Base-by-base conservation (phyloP, 2,113 vertebrate genomes). In the Corythoichthys haematopterus region DNA sequence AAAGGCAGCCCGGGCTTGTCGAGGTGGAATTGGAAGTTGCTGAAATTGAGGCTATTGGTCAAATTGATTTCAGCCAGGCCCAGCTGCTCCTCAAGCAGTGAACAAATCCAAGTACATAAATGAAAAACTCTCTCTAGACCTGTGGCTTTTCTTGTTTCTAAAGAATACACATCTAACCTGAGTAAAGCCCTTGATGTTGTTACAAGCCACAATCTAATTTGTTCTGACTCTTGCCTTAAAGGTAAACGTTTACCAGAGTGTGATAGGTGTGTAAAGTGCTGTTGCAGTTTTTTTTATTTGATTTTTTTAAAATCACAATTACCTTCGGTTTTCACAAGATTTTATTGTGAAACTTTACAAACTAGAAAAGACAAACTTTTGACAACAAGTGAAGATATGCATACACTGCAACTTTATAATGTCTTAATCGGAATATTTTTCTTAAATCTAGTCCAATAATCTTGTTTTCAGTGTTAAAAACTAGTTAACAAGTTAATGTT, bases 1-100 rank as follows among this genome's bases (percentile, higher is more conserved):
- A 61, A 75, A 70, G 69, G 65, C n/a, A 47, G 53, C 38, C 40
- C 45, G 12, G 66, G 37, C 45, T 78, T 67, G 77, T 72, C 12
- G 36, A 37, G 69, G 65, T 74, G 72, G 69, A 72, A 84, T 78
- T 78, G 15, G 78, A 74, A 77, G 77, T 77, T 66, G 75, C 51
- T 56, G 40, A 72, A 80, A 80, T 80, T 73, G 72, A 72, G 82
- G 85, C 65, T 82, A 75, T 68, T 38, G 84, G 85, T 82, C 74
- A 83, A 84, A 84, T 80, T 77, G 79, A 81, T 86, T 84, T 70
- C 53, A 50, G 56, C 38, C 4, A n/a, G 59, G 57, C 68, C 72
- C 71, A 50, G 72, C 80, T 83, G 80, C 77, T 84, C 2, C 79
- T 77, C 65, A 67, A 53, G 68, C 33, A 57, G 57, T 72, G 57